Evolutionary conservation across 37 sponge, comb jelly and placozoan species (phyloP), one percentile per base, ranked within the genome.

Genomic region (Ephydatia muelleri): DNA sequence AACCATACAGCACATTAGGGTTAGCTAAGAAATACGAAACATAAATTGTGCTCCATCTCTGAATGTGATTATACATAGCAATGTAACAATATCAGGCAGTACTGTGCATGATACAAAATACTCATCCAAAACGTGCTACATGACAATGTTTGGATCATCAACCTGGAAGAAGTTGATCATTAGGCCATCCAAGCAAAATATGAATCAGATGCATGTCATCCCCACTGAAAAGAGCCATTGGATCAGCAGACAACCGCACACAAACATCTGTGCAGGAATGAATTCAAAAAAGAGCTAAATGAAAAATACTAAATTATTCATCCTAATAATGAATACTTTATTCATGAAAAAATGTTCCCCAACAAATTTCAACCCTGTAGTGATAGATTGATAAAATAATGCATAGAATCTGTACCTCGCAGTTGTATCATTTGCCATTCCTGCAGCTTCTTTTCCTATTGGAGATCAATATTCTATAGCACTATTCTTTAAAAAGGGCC

Each of bases 111-210:
- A n/a, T n/a, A n/a, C n/a, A n/a, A n/a, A n/a, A n/a, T n/a, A n/a
- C n/a, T n/a, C n/a, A n/a, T n/a, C n/a, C n/a, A n/a, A n/a, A n/a
- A n/a, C n/a, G n/a, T n/a, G n/a, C n/a, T n/a, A n/a, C n/a, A n/a
- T n/a, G n/a, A n/a, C n/a, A n/a, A n/a, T n/a, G n/a, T n/a, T n/a
- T n/a, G n/a, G n/a, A n/a, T 49, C 27, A 31, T 28, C 0, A 0
- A 90, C 90, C 90, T 71, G 90, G 90, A 64, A 90, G 85, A 23
- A 71, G 6, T 23, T 70, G 37, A 2, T 81, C 72, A 37, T 64
- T 47, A 25, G 90, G 90, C 90, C 90, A 90, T 1, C 68, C 16
- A 5, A 81, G 49, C 3, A 87, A 13, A 21, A 68, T 11, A 23
- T 77, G 66, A 43, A 76, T 67, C 27, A 81, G 30, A 11, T 64